Conservation (phyloP, 2,888 invertebrate genomes). For the Caenorhabditis sp. region DNA sequence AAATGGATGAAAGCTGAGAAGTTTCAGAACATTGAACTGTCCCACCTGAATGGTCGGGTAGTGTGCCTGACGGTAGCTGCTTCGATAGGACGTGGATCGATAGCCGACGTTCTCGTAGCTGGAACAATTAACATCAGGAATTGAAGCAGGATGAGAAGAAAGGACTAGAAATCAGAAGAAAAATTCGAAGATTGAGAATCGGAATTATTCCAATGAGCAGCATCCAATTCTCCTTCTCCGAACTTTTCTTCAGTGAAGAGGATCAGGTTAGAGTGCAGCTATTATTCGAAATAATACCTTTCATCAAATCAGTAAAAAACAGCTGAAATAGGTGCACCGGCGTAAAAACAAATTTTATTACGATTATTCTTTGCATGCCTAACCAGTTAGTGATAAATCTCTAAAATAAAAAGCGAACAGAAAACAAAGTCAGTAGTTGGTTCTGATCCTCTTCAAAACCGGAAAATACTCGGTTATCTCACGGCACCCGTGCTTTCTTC, state of each 20-base stretch:
- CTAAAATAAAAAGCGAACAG: background rate
- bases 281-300: background rate
- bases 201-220: background rate
- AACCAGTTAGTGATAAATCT: slow-evolving; percentile 13
- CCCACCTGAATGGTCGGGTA: slow-evolving; percentile 75
- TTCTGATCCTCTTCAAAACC: slow-evolving; percentile 37
- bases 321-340: too few species aligned
- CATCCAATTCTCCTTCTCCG: background rate
- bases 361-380: slow-evolving; percentile 30
- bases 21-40: background rate
- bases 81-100: slow-evolving; percentile 73
- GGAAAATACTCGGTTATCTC: slow-evolving; percentile 40
- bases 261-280: background rate
- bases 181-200: too few species aligned
- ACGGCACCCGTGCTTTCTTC: slow-evolving; percentile 21
- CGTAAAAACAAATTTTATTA: slow-evolving; percentile 27
- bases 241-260: background rate
- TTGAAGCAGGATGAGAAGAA: background rate
- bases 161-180: background rate
- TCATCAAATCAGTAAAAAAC: background rate
- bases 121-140: too few species aligned
- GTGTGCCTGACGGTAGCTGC: slow-evolving; percentile 75
- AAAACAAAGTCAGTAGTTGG: slow-evolving; percentile 10
- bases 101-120: slow-evolving; percentile 78
- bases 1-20: too few species aligned